phyloP scores from a whole-genome alignment of 2,113 vertebrate species.

The Cheirogaleus medius region DNA sequence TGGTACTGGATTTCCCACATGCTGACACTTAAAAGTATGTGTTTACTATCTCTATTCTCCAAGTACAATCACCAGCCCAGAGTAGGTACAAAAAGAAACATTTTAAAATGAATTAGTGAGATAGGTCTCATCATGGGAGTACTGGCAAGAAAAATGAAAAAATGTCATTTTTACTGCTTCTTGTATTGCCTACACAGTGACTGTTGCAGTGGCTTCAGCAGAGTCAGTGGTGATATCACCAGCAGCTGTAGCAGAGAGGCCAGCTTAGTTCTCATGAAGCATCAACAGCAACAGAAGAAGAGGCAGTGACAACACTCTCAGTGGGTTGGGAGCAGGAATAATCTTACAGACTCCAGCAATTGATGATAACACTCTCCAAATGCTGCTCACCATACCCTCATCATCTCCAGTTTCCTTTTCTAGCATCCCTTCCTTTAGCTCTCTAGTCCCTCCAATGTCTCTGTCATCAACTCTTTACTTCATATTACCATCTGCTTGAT shows the following conservation, averaged over 20 bases:
- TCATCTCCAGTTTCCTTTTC: no score
- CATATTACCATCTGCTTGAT: neutral
- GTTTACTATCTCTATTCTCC: neutral
- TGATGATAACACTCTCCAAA: accelerated
- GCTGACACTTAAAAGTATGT: neutral
- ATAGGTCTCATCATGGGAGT: neutral
- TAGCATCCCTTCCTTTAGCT: no score
- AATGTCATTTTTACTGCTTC: neutral
- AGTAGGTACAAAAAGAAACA: neutral
- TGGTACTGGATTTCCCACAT: neutral
- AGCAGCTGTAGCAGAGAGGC: neutral
- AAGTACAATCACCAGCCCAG: neutral
- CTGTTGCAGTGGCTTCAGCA: neutral
- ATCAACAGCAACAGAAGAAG: neutral
- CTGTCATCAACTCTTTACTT: neutral
- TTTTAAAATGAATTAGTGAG: neutral
- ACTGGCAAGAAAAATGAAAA: accelerated
- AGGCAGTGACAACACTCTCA: no score
- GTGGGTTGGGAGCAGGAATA: accelerated
- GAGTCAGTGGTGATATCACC: neutral
- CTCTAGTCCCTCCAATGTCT: neutral
- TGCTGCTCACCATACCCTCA: neutral
- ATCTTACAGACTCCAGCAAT: accelerated
- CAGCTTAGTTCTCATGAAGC: neutral
- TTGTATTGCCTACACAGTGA: accelerated